Evolutionary conservation across 2,888 invertebrate genomes (phyloP).

Genomic region (Agrotis clavis): DNA sequence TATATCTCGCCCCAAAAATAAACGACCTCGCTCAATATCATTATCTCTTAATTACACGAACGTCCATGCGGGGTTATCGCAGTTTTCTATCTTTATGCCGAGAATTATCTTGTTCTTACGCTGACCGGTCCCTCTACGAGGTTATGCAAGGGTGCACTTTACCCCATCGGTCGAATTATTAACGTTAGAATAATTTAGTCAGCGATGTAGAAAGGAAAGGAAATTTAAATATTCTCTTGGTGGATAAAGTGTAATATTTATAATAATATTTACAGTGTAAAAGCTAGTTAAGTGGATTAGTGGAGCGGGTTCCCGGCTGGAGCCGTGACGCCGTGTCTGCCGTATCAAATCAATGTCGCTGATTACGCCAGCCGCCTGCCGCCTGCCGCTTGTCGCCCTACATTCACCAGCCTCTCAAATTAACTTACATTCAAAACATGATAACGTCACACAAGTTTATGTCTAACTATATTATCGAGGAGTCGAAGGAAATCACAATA

Average conservation of each 20-base stretch:
- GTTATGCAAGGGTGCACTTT: constrained; percentile 55
- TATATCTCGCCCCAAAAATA: constrained; percentile 33
- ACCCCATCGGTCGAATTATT: constrained; percentile 58
- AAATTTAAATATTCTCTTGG: constrained; percentile 50
- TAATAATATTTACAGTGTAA: constrained; percentile 58
- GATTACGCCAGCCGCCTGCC: constrained; percentile 49
- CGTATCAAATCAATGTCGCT: constrained; percentile 63
- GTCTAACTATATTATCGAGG: not conserved
- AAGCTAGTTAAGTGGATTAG: constrained; percentile 60
- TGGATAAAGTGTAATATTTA: constrained; percentile 50
- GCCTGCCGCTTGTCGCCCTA: constrained; percentile 45
- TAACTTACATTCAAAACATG: constrained; percentile 51
- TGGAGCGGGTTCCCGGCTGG: constrained; percentile 51
- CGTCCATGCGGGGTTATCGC: constrained; percentile 17
- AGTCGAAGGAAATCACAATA: not conserved
- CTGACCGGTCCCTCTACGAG: constrained; percentile 42
- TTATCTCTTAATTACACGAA: constrained; percentile 50
- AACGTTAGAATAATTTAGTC: constrained; percentile 50
- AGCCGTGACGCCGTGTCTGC: constrained; percentile 30
- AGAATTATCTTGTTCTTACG: constrained; percentile 51
- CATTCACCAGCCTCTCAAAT: constrained; percentile 49
- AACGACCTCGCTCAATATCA: constrained; percentile 28
- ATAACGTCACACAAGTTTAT: constrained; percentile 34
- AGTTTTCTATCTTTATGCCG: constrained; percentile 30
- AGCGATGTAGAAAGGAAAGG: constrained; percentile 25